These are phyloP conservation scores for Erebia aethiops DNA, from an alignment of 2,888 invertebrate genomes.

Conservation along the genomic window DNA sequence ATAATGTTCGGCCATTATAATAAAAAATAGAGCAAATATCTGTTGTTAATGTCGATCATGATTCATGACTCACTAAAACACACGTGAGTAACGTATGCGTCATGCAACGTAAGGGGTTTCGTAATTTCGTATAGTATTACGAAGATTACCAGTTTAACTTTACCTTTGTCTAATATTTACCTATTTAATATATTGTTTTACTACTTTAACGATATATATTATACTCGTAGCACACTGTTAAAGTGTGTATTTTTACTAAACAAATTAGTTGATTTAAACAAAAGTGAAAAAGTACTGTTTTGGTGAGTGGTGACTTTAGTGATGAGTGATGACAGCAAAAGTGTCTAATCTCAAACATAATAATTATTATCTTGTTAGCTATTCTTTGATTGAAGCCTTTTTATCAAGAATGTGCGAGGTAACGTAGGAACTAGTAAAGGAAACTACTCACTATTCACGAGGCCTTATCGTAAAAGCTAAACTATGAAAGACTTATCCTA, in stretches of 20 bases:
- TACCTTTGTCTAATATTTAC: background rate
- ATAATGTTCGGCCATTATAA: conserved; percentile 12
- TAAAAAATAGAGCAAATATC: conserved; percentile 23
- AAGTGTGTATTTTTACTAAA: background rate
- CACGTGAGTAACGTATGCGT: conserved; percentile 30
- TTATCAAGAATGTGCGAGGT: too few species aligned
- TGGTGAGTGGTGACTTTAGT: background rate
- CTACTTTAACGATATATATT: background rate
- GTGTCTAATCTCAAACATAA: too few species aligned
- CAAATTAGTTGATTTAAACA: too few species aligned
- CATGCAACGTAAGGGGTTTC: conserved; percentile 24
- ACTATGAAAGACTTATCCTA: too few species aligned
- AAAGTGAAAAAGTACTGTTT: background rate
- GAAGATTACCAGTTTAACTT: conserved; percentile 1
- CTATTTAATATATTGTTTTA: background rate
- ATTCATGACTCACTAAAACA: conserved; percentile 18
- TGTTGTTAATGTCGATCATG: conserved; percentile 25
- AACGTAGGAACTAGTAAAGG: too few species aligned
- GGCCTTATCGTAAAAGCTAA: too few species aligned
- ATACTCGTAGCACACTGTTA: background rate
- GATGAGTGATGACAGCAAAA: too few species aligned
- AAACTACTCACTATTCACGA: too few species aligned
- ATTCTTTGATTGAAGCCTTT: too few species aligned
- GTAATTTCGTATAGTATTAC: conserved; percentile 23
- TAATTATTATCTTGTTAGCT: too few species aligned